Evolutionary conservation across 1,140 invertebrate species (phyloP).

Genomic region (Papilio polytes): DNA sequence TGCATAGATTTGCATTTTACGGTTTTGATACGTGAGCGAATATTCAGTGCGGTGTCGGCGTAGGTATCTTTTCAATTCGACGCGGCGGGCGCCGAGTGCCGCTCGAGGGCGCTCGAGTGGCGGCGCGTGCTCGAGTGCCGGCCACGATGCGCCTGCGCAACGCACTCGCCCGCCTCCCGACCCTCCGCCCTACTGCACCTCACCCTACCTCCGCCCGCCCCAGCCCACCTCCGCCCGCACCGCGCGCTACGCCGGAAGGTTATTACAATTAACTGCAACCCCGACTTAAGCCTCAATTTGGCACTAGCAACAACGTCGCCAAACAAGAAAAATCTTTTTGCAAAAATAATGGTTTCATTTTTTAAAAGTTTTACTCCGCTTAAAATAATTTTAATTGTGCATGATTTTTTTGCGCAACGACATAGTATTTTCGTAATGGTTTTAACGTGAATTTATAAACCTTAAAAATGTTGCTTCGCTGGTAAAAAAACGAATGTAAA

Average conservation of each 20-base stretch:
- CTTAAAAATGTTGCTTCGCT: not conserved
- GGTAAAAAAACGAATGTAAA: not conserved
- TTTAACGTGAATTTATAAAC: not conserved
- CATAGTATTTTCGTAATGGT: not conserved
- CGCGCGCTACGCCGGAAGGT: conserved; percentile 55
- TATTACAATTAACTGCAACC: conserved; percentile 79
- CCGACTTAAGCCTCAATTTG: conserved; percentile 74
- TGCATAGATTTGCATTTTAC: conserved; percentile 84
- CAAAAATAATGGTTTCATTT: conserved; percentile 47
- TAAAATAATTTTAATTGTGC: conserved; percentile 32
- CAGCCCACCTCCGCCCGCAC: conserved; percentile 34
- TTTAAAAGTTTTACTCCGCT: conserved; percentile 22
- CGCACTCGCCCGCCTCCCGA: conserved; percentile 42
- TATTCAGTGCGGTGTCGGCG: conserved; percentile 79
- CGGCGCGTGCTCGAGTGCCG: conserved; percentile 79
- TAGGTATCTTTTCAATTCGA: conserved; percentile 83
- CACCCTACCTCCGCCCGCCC: conserved; percentile 45
- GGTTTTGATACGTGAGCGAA: conserved; percentile 83
- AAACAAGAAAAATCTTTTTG: conserved; percentile 46
- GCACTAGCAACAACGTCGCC: conserved; percentile 63
- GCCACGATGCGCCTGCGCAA: conserved; percentile 75
- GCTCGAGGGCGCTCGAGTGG: conserved; percentile 72
- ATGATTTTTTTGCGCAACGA: not conserved
- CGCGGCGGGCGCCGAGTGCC: conserved; percentile 75
- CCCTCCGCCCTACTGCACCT: conserved; percentile 40